Evolutionary conservation across 1,140 invertebrate species (phyloP).

Genomic region (Tribolium madens): DNA sequence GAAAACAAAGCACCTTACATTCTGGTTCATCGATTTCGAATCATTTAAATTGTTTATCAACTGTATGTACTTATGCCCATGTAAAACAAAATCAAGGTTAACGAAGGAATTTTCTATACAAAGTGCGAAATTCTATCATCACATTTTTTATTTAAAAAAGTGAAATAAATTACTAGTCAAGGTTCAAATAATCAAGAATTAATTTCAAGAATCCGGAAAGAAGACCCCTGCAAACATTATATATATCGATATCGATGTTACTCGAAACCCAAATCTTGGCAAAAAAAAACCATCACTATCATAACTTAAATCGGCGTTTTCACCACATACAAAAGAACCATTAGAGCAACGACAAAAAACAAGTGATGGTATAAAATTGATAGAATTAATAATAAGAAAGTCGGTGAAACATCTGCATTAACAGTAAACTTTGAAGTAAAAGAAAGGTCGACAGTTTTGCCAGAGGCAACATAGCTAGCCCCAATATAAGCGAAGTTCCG

Average conservation of each 20-base stretch:
- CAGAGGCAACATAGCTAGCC: slow-evolving; percentile 42
- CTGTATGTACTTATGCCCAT: neutral
- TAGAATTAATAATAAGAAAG: slow-evolving; percentile 30
- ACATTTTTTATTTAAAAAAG: no score
- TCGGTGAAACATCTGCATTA: slow-evolving; percentile 31
- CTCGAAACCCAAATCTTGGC: neutral
- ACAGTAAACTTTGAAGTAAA: slow-evolving; percentile 40
- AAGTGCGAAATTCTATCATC: no score
- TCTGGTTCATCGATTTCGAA: neutral
- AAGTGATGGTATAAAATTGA: neutral
- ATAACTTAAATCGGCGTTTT: neutral
- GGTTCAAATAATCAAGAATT: no score
- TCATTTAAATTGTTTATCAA: neutral
- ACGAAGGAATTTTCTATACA: neutral
- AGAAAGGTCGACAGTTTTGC: slow-evolving; percentile 43
- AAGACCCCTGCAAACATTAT: no score
- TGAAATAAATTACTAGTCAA: no score
- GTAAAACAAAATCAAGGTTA: neutral
- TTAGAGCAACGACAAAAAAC: neutral
- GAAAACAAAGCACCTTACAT: neutral
- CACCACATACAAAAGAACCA: slow-evolving; percentile 14
- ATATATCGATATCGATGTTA: no score
- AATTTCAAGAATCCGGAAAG: no score
- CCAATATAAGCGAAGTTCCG: slow-evolving; percentile 48
- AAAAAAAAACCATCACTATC: neutral